These are phyloP conservation scores for Cydia pomonella DNA, from an alignment of 1,140 invertebrate genomes.

Conservation along the genomic window DNA sequence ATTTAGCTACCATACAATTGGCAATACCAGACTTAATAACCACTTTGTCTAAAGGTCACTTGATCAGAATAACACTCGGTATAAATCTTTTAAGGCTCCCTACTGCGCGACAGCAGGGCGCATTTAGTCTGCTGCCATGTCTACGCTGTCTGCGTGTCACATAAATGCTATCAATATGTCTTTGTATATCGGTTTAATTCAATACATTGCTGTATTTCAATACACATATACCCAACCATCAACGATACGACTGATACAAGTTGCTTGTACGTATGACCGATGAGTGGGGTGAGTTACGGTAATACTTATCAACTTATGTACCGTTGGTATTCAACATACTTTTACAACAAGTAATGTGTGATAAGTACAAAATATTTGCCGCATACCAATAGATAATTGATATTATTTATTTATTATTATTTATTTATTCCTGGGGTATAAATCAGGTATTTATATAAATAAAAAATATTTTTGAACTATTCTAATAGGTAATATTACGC, in stretches of 20 bases:
- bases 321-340: too few relatives aligned
- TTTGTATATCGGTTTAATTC: slow-evolving; percentile 1
- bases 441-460: too few relatives aligned
- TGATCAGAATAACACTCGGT: slow-evolving; percentile 1
- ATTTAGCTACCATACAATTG: too few relatives aligned
- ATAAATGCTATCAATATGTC: slow-evolving; percentile 16
- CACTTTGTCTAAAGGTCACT: slow-evolving; percentile 14
- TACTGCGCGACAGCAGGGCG: background rate
- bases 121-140: slow-evolving; percentile 10
- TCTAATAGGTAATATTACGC: too few relatives aligned
- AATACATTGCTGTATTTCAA: background rate
- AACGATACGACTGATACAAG: background rate
- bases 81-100: slow-evolving; percentile 10
- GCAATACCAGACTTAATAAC: background rate
- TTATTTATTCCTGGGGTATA: too few relatives aligned
- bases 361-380: too few relatives aligned
- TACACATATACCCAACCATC: background rate
- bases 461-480: too few relatives aligned
- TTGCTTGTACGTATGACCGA: background rate
- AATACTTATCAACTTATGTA: too few relatives aligned
- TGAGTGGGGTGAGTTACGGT: too few relatives aligned
- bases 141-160: slow-evolving; percentile 15
- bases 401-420: too few relatives aligned
- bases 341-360: too few relatives aligned
- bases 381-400: too few relatives aligned